Evolutionary conservation across 2,888 invertebrate species (phyloP).

Genomic region (Chaitophorus viminalis): DNA sequence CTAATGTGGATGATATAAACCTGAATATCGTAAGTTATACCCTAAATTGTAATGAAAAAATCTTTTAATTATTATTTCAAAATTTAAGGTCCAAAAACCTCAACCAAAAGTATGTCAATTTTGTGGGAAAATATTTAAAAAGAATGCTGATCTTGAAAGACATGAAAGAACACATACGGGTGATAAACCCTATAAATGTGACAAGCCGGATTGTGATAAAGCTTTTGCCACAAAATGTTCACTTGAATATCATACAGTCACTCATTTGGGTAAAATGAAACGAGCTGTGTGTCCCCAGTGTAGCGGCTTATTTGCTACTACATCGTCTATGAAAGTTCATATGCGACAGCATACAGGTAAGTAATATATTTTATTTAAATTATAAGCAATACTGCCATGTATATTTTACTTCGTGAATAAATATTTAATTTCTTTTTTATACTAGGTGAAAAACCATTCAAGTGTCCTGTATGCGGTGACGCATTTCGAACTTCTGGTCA

Average conservation of each 20-base stretch:
- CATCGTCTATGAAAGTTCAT: slow-evolving; percentile 48
- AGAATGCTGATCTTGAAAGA: slow-evolving; percentile 58
- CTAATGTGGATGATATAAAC: not conserved
- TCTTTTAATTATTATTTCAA: not conserved
- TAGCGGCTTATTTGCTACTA: slow-evolving; percentile 50
- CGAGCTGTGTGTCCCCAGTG: slow-evolving; percentile 45
- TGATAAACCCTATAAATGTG: slow-evolving; percentile 46
- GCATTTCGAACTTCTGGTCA: slow-evolving; percentile 56
- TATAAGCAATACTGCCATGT: not conserved
- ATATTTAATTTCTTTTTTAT: not conserved
- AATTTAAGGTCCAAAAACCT: not conserved
- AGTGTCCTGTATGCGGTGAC: slow-evolving; percentile 56
- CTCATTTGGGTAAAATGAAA: slow-evolving; percentile 56
- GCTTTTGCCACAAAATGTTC: slow-evolving; percentile 53
- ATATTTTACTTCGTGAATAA: not conserved
- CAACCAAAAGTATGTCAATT: slow-evolving; percentile 37
- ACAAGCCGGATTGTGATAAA: slow-evolving; percentile 37
- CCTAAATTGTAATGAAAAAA: not conserved
- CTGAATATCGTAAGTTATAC: slow-evolving; percentile 19
- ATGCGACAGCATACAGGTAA: slow-evolving; percentile 53
- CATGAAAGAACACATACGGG: slow-evolving; percentile 54
- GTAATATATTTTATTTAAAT: slow-evolving; percentile 18
- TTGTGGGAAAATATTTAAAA: slow-evolving; percentile 53
- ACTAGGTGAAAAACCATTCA: slow-evolving; percentile 57
- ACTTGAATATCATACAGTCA: slow-evolving; percentile 44